Conservation (phyloP, 2,113 vertebrate genomes). For the Paedocypris sp. region DNA sequence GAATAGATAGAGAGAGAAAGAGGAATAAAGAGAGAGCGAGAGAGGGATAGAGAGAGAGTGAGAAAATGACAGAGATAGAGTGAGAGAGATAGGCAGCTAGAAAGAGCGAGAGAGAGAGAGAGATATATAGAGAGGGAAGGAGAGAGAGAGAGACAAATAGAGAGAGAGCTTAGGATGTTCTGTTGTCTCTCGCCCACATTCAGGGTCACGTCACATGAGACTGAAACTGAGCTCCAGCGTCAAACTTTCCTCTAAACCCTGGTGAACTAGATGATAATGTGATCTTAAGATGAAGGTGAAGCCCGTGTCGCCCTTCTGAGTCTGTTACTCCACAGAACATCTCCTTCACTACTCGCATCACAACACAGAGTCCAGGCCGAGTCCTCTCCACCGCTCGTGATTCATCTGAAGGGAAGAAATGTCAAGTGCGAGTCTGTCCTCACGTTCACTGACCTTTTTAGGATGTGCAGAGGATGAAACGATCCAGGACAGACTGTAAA, state of each 20-base stretch:
- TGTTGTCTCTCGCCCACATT: background rate
- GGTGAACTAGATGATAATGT: too few relatives aligned
- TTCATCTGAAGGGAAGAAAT: background rate
- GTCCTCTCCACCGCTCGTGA: background rate
- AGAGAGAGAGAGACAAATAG: background rate
- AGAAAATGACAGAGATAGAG: too few relatives aligned
- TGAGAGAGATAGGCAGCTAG: too few relatives aligned
- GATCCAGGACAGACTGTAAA: background rate
- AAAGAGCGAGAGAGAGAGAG: background rate
- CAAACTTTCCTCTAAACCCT: background rate
- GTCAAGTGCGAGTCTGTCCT: background rate
- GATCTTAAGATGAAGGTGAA: too few relatives aligned
- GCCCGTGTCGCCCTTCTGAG: background rate
- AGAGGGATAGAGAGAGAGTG: too few relatives aligned
- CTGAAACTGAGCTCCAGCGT: background rate
- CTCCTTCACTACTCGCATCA: background rate
- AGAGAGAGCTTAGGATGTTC: background rate
- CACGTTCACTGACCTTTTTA: background rate
- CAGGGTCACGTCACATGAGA: background rate
- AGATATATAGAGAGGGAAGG: too few relatives aligned
- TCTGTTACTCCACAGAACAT: background rate
- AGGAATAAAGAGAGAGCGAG: too few relatives aligned
- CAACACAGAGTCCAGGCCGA: background rate
- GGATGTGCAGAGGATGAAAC: conserved; percentile 7
- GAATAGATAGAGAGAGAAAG: too few relatives aligned